phyloP scores from a whole-genome alignment of 2,113 vertebrate genomes.

The Mirza zaza region DNA sequence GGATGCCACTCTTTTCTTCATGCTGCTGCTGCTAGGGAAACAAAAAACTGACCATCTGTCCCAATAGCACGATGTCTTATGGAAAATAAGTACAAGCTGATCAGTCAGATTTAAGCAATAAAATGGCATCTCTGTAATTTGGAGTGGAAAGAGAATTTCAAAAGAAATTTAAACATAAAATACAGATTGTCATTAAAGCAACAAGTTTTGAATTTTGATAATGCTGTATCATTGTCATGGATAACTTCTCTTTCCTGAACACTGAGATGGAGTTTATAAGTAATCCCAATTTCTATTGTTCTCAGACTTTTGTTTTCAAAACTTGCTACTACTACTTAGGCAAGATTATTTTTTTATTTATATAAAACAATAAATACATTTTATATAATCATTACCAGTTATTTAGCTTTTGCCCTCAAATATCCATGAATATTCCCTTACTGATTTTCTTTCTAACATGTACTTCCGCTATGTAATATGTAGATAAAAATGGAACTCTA shows the following conservation, averaged over 20 bases:
- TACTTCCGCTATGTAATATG: neutral
- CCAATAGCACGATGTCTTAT: neutral
- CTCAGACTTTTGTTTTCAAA: conserved; percentile 38
- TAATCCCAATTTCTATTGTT: neutral
- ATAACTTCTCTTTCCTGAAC: neutral
- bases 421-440: neutral
- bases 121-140: accelerated
- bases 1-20: neutral
- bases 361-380: neutral
- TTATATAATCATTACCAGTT: neutral
- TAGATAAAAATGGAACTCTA: neutral
- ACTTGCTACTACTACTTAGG: neutral
- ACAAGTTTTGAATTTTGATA: conserved; percentile 16
- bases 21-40: neutral
- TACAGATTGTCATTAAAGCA: neutral
- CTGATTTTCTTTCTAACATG: neutral
- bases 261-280: neutral
- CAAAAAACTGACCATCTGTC: conserved; percentile 42
- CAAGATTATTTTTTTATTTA: neutral
- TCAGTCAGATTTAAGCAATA: neutral
- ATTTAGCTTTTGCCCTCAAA: conserved; percentile 26
- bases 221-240: neutral
- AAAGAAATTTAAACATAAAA: conserved; percentile 5
- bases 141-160: conserved; percentile 3
- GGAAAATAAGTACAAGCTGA: conserved; percentile 30